Evolutionary conservation across 2,113 vertebrate species (phyloP), one percentile per base, ranked within the genome.

Genomic region (Pleuronectes platessa): DNA sequence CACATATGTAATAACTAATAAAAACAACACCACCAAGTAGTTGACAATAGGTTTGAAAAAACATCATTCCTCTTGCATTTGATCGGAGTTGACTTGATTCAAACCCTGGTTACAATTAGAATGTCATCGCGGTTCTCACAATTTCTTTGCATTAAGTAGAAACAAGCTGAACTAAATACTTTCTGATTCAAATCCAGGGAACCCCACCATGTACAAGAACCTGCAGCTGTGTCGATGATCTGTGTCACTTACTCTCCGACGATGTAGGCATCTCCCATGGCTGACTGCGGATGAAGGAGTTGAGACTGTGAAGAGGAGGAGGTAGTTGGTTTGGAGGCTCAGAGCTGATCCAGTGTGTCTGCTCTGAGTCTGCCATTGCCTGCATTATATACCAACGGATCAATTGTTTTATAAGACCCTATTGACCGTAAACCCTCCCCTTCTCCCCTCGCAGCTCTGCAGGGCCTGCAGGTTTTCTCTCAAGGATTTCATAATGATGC

Each of bases 201-300:
- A 40, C 27, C 20, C 0, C 51, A 55, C 11, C 4, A 55, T 27
- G 12, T 69, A 58, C 54, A 35, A 9, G n/a, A 78, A 1, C 18
- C 61, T 27, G 54, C 26, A 82, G 5, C 11, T 17, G 31, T 31
- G 31, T 31, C 27, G 27, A 31, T 31, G 4, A 70, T 24, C 63
- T 5, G 0, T 56, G 59, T 66, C 83, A 95, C 95, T 96, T 93
- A 96, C 95, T 93, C 92, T 92, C 91, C 92, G 68, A 92, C 82
- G 42, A 95, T 95, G 87, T 94, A 94, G 74, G 91, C 89, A 63
- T 90, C 55, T 85, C 95, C 95, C 96, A 96, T 95, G 85, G 77
- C 37, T 78, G 61, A 70, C 2, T 66, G 63, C 31, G 73, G 68
- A 55, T 15, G 53, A 71, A 62, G 23, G 51, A 8, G 51, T 53